Base-by-base conservation (phyloP, 2,888 invertebrate species). In the Aricia artaxerxes region DNA sequence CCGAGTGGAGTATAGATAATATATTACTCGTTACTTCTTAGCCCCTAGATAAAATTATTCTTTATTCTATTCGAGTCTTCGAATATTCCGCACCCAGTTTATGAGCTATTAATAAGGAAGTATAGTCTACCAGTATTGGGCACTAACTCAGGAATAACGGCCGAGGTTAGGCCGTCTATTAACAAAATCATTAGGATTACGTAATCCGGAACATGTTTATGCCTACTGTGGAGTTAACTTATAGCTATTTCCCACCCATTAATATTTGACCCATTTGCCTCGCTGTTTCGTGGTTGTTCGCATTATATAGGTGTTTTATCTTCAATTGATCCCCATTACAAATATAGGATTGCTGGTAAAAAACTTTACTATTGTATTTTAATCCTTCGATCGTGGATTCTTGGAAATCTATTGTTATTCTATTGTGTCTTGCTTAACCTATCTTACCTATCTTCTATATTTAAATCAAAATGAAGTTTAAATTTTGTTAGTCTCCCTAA, bases 161-260 rank as follows among this genome's bases (percentile, higher is more conserved):
- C n/a, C 49, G 73, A 49, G 73, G 73, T 24, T 35, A 49, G 9
- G 11, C n/a, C 7, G n/a, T 11, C 31, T 44, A 73, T 49, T 49
- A 75, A 75, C 75, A 44, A 75, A 24, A n/a, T 75, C 75, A 75
- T 75, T 49, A 75, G 75, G 75, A 75, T 75, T 75, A 49, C 75
- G 49, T 75, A 49, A 75, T 75, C 75, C 75, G 75, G 24, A 75
- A 73, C 73, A 73, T 31, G 35, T 69, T 69, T 69, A 69, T 69
- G 35, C 69, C 69, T 35, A 69, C 69, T 69, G 69, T 69, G 35
- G 69, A 69, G 69, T 35, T 69, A 69, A 38, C 35, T 69, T 69
- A 35, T 38, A 35, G 69, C 35, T 69, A 69, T 38, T 35, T 69
- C 69, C 69, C 35, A 16, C 13, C 35, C 35, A 69, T 69, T 69